Evolutionary conservation across 2,797 vertebrate species (phyloP).

Genomic region (Gallinago nigripennis): DNA sequence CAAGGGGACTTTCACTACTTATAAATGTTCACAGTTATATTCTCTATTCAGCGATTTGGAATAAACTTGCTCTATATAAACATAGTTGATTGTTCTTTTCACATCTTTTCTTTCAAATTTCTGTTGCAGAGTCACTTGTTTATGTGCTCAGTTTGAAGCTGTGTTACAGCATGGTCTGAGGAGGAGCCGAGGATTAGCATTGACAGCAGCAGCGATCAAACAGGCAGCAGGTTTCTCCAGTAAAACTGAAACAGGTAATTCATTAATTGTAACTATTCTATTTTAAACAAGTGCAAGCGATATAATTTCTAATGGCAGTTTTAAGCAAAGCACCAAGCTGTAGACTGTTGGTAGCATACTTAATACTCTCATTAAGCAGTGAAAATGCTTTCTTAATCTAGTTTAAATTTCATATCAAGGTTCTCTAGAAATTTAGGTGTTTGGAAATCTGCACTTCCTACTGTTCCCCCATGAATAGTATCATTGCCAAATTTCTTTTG

Average conservation of each 20-base stretch:
- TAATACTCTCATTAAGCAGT: background rate
- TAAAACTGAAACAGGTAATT: conserved; percentile 90
- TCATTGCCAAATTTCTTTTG: background rate
- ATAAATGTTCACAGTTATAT: background rate
- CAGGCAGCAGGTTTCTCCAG: conserved; percentile 94
- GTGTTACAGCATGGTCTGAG: conserved; percentile 95
- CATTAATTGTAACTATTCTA: rapidly evolving
- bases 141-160: conserved; percentile 95
- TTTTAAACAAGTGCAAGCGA: background rate
- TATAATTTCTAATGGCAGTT: background rate
- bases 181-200: conserved; percentile 90
- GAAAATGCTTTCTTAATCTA: background rate
- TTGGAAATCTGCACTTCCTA: background rate
- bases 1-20: background rate
- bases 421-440: background rate
- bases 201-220: conserved; percentile 94
- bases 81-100: background rate
- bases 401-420: background rate
- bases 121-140: conserved; percentile 91
- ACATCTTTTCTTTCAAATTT: background rate
- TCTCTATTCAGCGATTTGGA: background rate
- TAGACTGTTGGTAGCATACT: background rate
- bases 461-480: background rate
- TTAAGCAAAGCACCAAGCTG: background rate
- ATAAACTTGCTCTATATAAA: background rate